Evolutionary conservation across 2,797 vertebrate genomes (phyloP), one percentile per base, ranked within the genome.

Genomic region (Brotula barbata): DNA sequence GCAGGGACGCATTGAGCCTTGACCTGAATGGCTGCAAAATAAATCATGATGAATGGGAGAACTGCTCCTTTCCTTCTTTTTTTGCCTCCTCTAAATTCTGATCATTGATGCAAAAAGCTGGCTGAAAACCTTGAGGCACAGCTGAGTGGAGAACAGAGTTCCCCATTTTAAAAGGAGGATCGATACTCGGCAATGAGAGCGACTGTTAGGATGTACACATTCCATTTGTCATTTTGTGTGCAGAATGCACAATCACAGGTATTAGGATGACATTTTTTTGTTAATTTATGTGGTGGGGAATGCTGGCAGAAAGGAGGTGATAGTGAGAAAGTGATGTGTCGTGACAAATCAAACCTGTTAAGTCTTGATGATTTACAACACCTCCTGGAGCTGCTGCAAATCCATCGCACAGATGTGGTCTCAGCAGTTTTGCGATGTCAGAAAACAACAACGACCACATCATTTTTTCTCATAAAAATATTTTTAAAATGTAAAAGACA

Each of bases 281-380:
- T n/a, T n/a, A 9, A 21, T 53, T 22, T n/a, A 3, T 37, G 6
- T 23, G n/a, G 37, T 28, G 25, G 16, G n/a, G 13, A 14, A 22
- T 51, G 52, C 17, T 40, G 40, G 22, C 23, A 37, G 46, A 34
- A 23, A 57, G 23, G 6, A 1, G 16, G 5, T 46, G 57, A 40
- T 31, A 22, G 42, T 13, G 13, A 60, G 23, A 28, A 20, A 33
- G 25, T 13, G 23, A 40, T 40, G 7, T 3, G 53, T 41, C 17
- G 17, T 40, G 17, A 46, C 22, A 23, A 34, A 31, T 59, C 17
- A 43, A 40, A 21, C 16, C 13, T 68, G 7, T 47, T 15, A 37
- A 31, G 15, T 43, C 34, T 23, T 49, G 19, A 55, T 57, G 21
- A 65, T 44, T 42, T 55, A 40, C 25, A 73, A 43, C 49, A 51